Evolutionary conservation across 1,140 invertebrate species (phyloP), one percentile per base, ranked within the genome.

Genomic region (Ceratosolen solmsi): DNA sequence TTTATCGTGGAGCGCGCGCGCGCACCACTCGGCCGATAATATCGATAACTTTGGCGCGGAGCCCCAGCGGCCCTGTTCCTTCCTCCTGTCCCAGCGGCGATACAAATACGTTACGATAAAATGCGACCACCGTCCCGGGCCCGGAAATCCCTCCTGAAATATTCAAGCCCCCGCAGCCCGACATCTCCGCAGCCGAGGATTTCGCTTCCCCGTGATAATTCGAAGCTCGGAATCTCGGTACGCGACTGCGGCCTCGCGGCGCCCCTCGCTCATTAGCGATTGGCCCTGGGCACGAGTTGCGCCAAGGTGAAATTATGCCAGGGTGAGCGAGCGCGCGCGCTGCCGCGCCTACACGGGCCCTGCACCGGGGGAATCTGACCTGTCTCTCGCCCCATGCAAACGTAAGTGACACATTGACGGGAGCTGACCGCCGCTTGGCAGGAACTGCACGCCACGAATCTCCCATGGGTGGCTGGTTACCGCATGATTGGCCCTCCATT

Each of bases 371-470:
- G 88, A 89, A 87, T 86, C 83, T 84, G 77, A 81, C 84, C 86
- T 86, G 83, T 83, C 86, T 87, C 87, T 86, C 85, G 85, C 84
- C 88, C 86, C 88, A 87, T 86, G 83, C 84, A 86, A 88, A 90
- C 87, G 85, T 91, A 91, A 91, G 90, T 91, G 90, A 91, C 90
- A 91, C 90, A 91, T 91, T 91, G 90, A 91, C 89, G 89, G 87
- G 88, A 88, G 86, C 88, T 90, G 89, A 91, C 90, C 87, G 87
- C 88, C 87, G 87, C 88, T 89, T 89, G 89, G 89, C 89, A 90
- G 78, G 1, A 54, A 87, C 85, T 85, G 89, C 58, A 8, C 27
- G 41, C 65, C 30, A 27, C 30, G 3, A 1, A 25, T 41, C 83
- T 91, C 90, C 90, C 90, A 83, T 84, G 89, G 89, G 90, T 89